phyloP scores from a whole-genome alignment of 2,797 vertebrate species.

The Acipenser ruthenus region DNA sequence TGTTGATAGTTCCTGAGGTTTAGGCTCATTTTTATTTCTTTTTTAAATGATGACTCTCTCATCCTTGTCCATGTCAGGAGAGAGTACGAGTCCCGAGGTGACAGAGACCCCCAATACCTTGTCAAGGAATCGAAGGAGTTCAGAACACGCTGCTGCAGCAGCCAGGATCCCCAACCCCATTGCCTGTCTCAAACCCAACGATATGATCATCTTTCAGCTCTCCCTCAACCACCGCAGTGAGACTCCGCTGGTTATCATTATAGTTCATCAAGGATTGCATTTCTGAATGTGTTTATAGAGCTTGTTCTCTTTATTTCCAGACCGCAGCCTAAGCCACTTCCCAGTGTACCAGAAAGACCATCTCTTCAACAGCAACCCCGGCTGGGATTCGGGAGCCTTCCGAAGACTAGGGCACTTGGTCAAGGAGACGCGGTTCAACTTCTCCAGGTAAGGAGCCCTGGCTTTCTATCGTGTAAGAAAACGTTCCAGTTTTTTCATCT shows the following conservation, averaged over 20 bases:
- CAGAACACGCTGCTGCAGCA: not conserved
- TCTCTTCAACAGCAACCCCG: constrained; percentile 80
- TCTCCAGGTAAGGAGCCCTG: constrained; percentile 56
- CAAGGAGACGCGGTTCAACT: constrained; percentile 70
- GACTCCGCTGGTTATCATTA: constrained; percentile 16
- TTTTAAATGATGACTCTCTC: too few relatives aligned
- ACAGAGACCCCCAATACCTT: constrained; percentile 17
- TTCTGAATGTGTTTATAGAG: not conserved
- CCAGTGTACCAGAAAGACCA: constrained; percentile 86
- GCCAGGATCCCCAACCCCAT: constrained; percentile 74
- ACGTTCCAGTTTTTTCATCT: not conserved
- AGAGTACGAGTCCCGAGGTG: too few relatives aligned
- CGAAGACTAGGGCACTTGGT: constrained; percentile 70
- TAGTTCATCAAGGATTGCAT: not conserved
- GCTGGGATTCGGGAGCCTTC: constrained; percentile 86
- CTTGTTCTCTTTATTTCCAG: constrained; percentile 38
- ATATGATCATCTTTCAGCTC: constrained; percentile 78
- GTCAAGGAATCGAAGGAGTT: constrained; percentile 35
- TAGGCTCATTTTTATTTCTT: too few relatives aligned
- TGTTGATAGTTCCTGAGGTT: too few relatives aligned
- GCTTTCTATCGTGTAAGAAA: not conserved
- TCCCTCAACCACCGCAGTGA: constrained; percentile 61
- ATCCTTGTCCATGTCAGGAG: too few relatives aligned
- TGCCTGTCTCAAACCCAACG: constrained; percentile 65
- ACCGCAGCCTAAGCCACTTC: constrained; percentile 74